Conservation (phyloP, 2,113 vertebrate genomes). For the Crocuta crocuta region DNA sequence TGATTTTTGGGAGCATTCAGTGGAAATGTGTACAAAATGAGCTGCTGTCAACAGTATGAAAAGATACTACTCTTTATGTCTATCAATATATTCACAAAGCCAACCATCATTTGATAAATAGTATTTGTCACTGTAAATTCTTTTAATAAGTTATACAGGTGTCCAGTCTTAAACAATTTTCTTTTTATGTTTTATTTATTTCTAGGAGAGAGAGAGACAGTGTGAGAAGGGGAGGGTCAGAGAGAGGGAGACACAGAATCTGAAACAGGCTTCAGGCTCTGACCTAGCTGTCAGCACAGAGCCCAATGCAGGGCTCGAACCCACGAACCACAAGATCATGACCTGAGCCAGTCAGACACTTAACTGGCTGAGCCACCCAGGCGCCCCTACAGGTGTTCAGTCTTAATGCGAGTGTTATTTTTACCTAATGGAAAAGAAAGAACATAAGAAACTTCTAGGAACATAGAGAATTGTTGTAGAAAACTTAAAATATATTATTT, state of each 20-base stretch:
- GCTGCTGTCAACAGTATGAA: conserved; percentile 56
- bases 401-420: conserved; percentile 28
- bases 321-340: too few relatives aligned
- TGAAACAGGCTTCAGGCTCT: too few relatives aligned
- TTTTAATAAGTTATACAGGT: conserved; percentile 65
- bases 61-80: conserved; percentile 52
- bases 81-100: conserved; percentile 24
- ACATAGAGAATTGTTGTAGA: background rate
- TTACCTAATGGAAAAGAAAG: background rate
- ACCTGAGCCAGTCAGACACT: too few relatives aligned
- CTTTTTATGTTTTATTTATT: too few relatives aligned
- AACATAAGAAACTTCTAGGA: background rate
- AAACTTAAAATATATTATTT: background rate
- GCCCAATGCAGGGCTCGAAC: too few relatives aligned
- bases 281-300: too few relatives aligned
- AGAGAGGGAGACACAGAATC: too few relatives aligned
- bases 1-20: conserved; percentile 55
- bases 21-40: conserved; percentile 75
- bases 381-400: background rate
- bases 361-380: too few relatives aligned
- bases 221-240: too few relatives aligned
- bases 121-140: conserved; percentile 54
- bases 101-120: conserved; percentile 66
- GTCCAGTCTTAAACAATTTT: background rate
- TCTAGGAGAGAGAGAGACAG: too few relatives aligned